Base-by-base conservation (phyloP, 2,113 vertebrate species). In the Dasyornis broadbenti region DNA sequence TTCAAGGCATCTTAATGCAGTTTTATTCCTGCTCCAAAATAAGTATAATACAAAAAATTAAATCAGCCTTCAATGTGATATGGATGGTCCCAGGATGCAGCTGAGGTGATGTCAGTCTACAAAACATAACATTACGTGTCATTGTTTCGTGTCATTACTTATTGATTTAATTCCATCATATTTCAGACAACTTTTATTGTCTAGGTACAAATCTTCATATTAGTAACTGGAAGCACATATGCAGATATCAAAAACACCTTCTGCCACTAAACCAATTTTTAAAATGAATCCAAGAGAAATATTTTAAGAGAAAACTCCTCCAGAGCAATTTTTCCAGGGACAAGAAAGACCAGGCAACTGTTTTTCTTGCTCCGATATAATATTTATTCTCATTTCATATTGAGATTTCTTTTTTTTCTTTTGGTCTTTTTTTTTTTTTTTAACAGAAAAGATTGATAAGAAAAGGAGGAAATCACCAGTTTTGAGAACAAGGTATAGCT, bases 131-230 rank as follows among this genome's bases (percentile, higher is more conserved):
- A n/a, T 86, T 88, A 49, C 0, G 8, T 88, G 75, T 78, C 96
- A 68, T 37, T 7, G 5, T 86, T 93, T 78, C 40, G 10, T 92
- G 86, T 82, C 95, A 61, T 72, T 90, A 42, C 90, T 92, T 92
- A 96, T 47, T 60, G 94, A 79, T 96, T 95, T 92, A 92, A 94
- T 96, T 93, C 92, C 94, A 69, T 82, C 72, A 11, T 68, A 75
- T 82, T 90, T 94, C 88, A 94, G 94, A 69, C 72, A 93, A 93
- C 77, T 86, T 92, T 81, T 79, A 90, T 92, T 94, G 76, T 82
- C 90, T 90, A 30, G 76, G n/a, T 90, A 94, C 56, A 95, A 80
- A 77, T 86, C 61, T 60, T 56, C 89, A 42, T 81, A 50, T 76
- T 92, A 79, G 91, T 80, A 89, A 90, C 42, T 77, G 84, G 47